Percentiles rank a stretch among this genome's conserved stretches.
phyloP scores from a whole-genome alignment of 2,888 invertebrate genomes.

The Apodemia hepburni region DNA sequence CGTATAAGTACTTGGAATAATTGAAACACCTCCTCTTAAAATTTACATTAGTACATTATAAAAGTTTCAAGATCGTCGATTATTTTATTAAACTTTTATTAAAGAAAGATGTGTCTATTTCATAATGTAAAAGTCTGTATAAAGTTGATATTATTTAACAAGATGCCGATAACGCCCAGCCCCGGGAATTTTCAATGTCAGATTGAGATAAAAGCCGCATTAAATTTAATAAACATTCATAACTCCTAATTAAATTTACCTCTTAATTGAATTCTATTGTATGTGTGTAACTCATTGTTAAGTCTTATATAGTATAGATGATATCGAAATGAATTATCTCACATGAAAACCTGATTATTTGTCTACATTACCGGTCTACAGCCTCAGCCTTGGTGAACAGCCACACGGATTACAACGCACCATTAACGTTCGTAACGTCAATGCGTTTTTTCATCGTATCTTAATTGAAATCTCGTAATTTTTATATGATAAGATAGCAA shows the following conservation, averaged over 20 bases:
- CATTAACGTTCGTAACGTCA: no score
- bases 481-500: no score
- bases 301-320: neutral
- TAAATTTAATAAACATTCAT: slow-evolving; percentile 1
- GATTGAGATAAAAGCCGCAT: slow-evolving; percentile 20
- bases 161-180: slow-evolving; percentile 25
- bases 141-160: slow-evolving; percentile 29
- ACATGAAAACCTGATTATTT: neutral
- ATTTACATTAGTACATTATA: no score
- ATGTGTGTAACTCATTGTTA: neutral
- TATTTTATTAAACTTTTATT: neutral
- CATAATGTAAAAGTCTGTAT: neutral
- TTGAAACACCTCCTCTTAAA: no score
- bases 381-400: neutral
- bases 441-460: no score
- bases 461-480: no score
- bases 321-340: neutral
- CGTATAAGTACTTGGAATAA: no score
- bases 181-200: slow-evolving; percentile 27
- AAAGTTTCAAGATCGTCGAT: no score
- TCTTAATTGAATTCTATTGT: neutral
- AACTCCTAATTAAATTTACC: neutral
- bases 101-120: neutral
- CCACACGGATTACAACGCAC: no score
- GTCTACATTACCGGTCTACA: no score